phyloP scores from a whole-genome alignment of 2,888 invertebrate genomes.

The Tortrix viridana region DNA sequence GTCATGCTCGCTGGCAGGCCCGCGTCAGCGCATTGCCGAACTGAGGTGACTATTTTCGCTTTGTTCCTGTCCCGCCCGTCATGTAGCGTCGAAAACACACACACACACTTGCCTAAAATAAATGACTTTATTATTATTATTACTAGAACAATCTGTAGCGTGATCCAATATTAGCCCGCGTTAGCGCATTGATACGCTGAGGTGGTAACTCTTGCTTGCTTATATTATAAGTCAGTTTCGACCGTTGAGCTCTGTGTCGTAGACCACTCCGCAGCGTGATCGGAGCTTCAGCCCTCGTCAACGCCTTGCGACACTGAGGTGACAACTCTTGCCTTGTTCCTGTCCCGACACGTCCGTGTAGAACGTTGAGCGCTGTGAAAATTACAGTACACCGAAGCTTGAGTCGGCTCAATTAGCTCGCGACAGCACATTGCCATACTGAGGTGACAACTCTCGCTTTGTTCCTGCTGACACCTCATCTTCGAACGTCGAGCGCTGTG shows the following conservation, averaged over 20 bases:
- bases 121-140: too few species aligned
- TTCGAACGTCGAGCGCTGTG: not conserved
- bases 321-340: slow-evolving; percentile 61
- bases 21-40: slow-evolving; percentile 30
- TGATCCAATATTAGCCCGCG: too few species aligned
- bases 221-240: not conserved
- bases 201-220: slow-evolving; percentile 59
- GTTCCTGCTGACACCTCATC: slow-evolving; percentile 39
- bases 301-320: slow-evolving; percentile 40
- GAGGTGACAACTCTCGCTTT: slow-evolving; percentile 59
- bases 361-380: not conserved
- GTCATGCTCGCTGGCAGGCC: too few species aligned
- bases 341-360: not conserved
- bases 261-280: not conserved
- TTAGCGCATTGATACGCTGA: slow-evolving; percentile 42
- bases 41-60: slow-evolving; percentile 56
- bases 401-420: too few species aligned
- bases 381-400: too few species aligned
- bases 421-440: slow-evolving; percentile 35
- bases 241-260: not conserved
- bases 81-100: too few species aligned
- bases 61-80: slow-evolving; percentile 45
- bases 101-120: too few species aligned
- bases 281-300: too few species aligned
- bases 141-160: too few species aligned